Evolutionary conservation across 1,140 invertebrate genomes (phyloP), one percentile per base, ranked within the genome.

Genomic region (Gryllus bimaculatus): DNA sequence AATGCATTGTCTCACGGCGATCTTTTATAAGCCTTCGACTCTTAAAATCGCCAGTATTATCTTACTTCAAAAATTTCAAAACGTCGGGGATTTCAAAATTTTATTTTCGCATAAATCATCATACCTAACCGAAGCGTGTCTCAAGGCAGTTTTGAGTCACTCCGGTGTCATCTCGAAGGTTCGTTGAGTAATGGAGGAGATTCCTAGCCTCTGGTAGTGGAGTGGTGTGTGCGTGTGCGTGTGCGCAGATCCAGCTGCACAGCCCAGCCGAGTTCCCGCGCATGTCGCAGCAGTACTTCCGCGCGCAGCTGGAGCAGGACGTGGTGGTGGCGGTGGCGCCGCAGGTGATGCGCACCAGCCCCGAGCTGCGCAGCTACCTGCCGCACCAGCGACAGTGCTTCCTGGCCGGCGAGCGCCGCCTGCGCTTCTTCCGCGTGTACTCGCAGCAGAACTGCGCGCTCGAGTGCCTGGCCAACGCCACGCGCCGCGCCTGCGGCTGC

Each of bases 281-380:
- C 54, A 85, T 90, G 8, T 88, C 88, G 8, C 88, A 90, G 79
- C 88, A 90, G 80, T 91, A 90, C 82, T 89, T 90, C 78, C 86
- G 89, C 78, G 86, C 88, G 15, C 89, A 89, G 6, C 84, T 90
- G 77, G 86, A 87, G n/a, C 88, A 90, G 81, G 88, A 90, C 82
- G 88, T 90, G 8, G 84, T 90, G 0, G 88, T 90, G 10, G 88
- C 88, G 7, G 88, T 91, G 8, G 89, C 89, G 83, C 90, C 90
- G 3, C 89, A 87, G 79, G 90, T 91, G 88, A 90, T 91, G 85
- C 90, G 89, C 8, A 91, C 90, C 15, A 90, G 89, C 0, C 85
- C 87, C 76, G 88, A 88, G 80, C 84, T 91, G 8, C 84, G 84
- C 74, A 84, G 87, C 74, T 90, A 90, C 80, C 84, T 85, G 48